Percentiles rank a stretch among this genome's conserved stretches.
Evolutionary conservation across 2,888 invertebrate species (phyloP).

Genomic region (Drosophila birchii): DNA sequence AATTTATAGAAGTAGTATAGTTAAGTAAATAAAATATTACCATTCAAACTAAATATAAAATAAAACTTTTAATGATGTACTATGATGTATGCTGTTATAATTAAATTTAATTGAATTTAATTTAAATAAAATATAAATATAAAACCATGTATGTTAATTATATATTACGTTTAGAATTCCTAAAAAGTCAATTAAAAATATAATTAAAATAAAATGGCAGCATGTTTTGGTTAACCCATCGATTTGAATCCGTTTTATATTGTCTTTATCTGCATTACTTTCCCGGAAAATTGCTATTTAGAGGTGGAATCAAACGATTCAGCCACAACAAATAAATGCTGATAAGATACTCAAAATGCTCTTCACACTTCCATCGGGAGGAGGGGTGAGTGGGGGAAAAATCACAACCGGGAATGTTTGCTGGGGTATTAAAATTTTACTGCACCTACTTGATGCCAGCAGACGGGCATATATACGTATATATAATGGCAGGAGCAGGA

Average conservation of each 20-base stretch:
- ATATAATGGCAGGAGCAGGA: conserved; percentile 17
- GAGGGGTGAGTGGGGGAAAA: conserved; percentile 20
- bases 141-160: too few species aligned
- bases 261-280: neutral
- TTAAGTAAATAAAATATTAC: too few species aligned
- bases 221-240: too few species aligned
- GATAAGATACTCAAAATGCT: conserved; percentile 70
- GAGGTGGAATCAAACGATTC: conserved; percentile 9
- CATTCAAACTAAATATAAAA: neutral
- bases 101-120: too few species aligned
- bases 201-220: neutral
- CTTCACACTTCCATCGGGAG: conserved; percentile 59
- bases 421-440: conserved; percentile 71
- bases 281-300: neutral
- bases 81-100: too few species aligned
- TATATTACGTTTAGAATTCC: neutral
- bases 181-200: neutral
- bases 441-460: conserved; percentile 52
- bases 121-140: too few species aligned
- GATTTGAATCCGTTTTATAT: neutral
- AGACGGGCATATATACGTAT: conserved; percentile 14
- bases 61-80: too few species aligned
- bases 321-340: conserved; percentile 44
- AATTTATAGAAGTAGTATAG: too few species aligned
- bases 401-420: conserved; percentile 58